Evolutionary conservation across 2,888 invertebrate genomes (phyloP).

Genomic region (Carterocephalus palaemon): DNA sequence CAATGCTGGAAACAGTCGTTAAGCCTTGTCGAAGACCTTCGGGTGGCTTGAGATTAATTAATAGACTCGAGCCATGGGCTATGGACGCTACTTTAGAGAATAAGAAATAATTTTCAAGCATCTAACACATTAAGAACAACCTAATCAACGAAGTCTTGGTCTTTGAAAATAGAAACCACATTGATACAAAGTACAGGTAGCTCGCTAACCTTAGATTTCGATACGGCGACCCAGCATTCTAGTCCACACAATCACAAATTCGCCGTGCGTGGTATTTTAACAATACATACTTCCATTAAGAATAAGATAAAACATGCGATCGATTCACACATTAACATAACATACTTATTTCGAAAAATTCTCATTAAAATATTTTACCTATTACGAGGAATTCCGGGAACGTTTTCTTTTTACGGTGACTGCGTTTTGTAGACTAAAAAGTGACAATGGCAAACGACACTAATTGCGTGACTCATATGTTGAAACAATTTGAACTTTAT

Average conservation of each 20-base stretch:
- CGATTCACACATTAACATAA: constrained; percentile 56
- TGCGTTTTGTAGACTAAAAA: constrained; percentile 46
- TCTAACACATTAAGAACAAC: too few relatives aligned
- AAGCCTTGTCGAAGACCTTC: too few relatives aligned
- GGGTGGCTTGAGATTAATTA: too few relatives aligned
- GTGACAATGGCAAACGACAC: constrained; percentile 28
- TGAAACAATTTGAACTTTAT: constrained; percentile 16
- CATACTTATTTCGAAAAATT: constrained; percentile 50
- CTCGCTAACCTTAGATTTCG: constrained; percentile 12
- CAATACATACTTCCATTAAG: constrained; percentile 58
- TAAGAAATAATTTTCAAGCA: too few relatives aligned
- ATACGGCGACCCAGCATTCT: constrained; percentile 8
- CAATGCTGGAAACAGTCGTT: too few relatives aligned
- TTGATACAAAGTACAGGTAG: not conserved
- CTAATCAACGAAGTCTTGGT: too few relatives aligned
- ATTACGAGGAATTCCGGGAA: constrained; percentile 56
- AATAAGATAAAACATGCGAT: constrained; percentile 44
- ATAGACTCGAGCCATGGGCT: too few relatives aligned
- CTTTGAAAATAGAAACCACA: constrained; percentile 20
- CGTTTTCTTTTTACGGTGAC: constrained; percentile 48
- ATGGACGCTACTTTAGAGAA: too few relatives aligned
- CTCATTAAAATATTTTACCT: constrained; percentile 71
- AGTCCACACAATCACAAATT: constrained; percentile 12
- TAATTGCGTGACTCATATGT: constrained; percentile 27
- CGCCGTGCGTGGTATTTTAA: constrained; percentile 53